Percentiles rank a stretch among this genome's conserved stretches.
These are phyloP conservation scores for Lineus longissimus DNA, from an alignment of 1,140 invertebrate species.

Conservation along the genomic window DNA sequence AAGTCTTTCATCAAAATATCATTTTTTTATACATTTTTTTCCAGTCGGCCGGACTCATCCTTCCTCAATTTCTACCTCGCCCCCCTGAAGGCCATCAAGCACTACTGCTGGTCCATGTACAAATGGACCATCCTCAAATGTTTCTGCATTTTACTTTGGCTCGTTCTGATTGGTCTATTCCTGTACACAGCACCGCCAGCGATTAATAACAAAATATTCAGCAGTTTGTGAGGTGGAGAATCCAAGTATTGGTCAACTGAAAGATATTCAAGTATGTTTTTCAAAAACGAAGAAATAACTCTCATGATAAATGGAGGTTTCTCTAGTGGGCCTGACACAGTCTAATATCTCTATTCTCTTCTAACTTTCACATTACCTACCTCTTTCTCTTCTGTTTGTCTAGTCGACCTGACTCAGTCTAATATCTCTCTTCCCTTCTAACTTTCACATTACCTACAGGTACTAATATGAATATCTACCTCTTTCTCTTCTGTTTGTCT, in stretches of 20 bases:
- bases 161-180: background rate
- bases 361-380: background rate
- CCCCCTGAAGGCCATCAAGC: background rate
- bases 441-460: background rate
- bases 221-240: too few species aligned
- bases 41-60: background rate
- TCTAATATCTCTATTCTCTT: background rate
- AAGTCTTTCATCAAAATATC: background rate
- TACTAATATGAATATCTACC: too few species aligned
- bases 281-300: background rate
- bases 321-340: background rate
- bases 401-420: background rate
- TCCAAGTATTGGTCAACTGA: background rate
- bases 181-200: background rate
- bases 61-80: background rate
- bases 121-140: constrained; percentile 6
- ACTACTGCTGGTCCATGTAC: background rate
- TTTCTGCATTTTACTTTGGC: background rate
- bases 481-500: too few species aligned
- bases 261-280: background rate
- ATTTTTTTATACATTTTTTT: background rate
- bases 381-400: too few species aligned
- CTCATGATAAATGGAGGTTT: background rate
- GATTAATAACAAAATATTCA: background rate
- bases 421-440: background rate